Conservation (phyloP, 92 coral and sea anemone genomes). For the Palythoa caribaeorum region DNA sequence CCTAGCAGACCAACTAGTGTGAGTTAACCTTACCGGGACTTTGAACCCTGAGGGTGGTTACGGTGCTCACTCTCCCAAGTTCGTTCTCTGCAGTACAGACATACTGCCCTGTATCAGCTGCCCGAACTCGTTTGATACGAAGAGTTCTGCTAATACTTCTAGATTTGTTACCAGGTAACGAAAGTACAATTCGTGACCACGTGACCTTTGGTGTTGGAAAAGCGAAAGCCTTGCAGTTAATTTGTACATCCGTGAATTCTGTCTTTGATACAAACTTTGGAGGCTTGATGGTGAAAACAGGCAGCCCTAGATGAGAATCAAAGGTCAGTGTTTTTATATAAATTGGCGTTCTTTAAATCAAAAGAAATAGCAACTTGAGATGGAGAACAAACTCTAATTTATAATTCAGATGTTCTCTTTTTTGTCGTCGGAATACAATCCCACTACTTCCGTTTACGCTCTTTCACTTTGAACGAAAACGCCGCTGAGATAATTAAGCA, state of each 20-base stretch:
- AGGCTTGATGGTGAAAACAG: too few species aligned
- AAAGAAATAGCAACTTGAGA: too few species aligned
- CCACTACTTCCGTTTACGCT: too few species aligned
- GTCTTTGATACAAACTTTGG: background rate
- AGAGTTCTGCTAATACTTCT: background rate
- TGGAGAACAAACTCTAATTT: too few species aligned
- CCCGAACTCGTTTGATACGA: background rate
- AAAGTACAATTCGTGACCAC: background rate
- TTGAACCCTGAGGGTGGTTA: background rate
- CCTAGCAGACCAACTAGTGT: too few species aligned
- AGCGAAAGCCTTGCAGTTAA: slow-evolving; percentile 13
- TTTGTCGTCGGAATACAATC: too few species aligned
- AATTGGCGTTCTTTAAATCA: too few species aligned
- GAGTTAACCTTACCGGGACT: background rate
- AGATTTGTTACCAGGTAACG: background rate
- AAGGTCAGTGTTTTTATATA: too few species aligned
- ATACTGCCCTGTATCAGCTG: slow-evolving; percentile 7
- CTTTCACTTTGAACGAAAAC: too few species aligned
- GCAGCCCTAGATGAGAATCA: too few species aligned
- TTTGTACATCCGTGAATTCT: background rate
- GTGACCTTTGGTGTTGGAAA: background rate
- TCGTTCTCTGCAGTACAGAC: slow-evolving; percentile 13
- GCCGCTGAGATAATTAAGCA: too few species aligned
- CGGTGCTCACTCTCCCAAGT: background rate
- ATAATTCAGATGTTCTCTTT: too few species aligned